Conservation (phyloP, 2,797 vertebrate genomes). For the Rhincodon typus region DNA sequence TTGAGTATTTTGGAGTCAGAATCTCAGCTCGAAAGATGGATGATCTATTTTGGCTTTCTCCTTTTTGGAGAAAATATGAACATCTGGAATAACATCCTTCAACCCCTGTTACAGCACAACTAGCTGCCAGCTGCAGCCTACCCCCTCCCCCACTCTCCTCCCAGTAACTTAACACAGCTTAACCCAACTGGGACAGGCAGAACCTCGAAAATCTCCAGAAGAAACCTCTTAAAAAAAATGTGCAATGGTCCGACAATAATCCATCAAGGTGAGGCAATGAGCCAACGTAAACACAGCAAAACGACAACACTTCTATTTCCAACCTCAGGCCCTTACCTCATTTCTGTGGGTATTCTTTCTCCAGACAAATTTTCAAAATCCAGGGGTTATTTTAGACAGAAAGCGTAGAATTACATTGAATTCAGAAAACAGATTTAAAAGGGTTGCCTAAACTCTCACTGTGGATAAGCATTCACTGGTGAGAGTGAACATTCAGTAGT, state of each 20-base stretch:
- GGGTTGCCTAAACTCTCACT: no score
- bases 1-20: neutral
- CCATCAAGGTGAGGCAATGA: neutral
- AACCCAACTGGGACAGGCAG: neutral
- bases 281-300: neutral
- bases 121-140: neutral
- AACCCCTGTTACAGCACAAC: neutral
- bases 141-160: neutral
- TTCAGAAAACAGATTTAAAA: neutral
- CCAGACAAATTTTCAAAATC: neutral
- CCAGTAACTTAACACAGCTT: neutral
- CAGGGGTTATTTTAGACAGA: neutral
- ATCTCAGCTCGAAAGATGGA: neutral
- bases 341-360: neutral
- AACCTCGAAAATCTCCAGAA: neutral
- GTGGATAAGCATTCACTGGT: neutral
- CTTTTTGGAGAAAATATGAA: neutral
- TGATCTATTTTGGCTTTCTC: neutral
- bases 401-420: neutral
- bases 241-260: neutral
- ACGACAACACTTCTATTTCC: neutral
- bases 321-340: neutral
- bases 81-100: conserved; percentile 3
- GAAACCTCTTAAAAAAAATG: no score
- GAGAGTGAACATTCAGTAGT: neutral